Evolutionary conservation across 1,140 invertebrate species (phyloP).

Genomic region (Neodiprion pinetum): DNA sequence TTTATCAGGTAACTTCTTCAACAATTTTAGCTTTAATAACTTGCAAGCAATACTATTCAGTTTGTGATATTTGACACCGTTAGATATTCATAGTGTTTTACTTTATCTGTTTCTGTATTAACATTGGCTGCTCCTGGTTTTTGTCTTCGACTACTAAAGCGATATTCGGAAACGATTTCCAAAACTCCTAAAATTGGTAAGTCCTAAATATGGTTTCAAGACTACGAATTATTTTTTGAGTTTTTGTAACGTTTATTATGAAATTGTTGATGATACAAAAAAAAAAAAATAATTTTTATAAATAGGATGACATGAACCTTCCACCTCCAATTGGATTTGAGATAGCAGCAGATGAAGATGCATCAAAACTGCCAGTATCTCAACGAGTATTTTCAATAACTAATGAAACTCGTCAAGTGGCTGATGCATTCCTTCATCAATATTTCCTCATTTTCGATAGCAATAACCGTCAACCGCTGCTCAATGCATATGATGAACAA

Average conservation of each 20-base stretch:
- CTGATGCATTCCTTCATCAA: constrained; percentile 75
- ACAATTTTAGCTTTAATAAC: background rate
- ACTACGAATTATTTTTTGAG: background rate
- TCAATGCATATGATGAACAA: constrained; percentile 84
- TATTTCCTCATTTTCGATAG: constrained; percentile 82
- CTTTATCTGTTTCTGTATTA: no score
- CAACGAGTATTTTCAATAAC: constrained; percentile 73
- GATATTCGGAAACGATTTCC: constrained; percentile 82
- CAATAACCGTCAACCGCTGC: constrained; percentile 71
- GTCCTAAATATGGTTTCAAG: constrained; percentile 43
- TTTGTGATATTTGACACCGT: no score
- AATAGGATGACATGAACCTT: constrained; percentile 75
- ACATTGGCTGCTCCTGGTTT: background rate
- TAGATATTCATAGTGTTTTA: no score
- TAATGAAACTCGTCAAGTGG: constrained; percentile 67
- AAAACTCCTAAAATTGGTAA: constrained; percentile 80
- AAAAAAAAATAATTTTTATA: background rate
- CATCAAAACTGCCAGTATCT: constrained; percentile 63
- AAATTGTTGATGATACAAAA: background rate
- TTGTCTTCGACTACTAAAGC: constrained; percentile 60
- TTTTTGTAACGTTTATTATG: background rate
- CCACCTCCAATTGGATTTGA: constrained; percentile 80
- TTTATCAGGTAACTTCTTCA: constrained; percentile 77
- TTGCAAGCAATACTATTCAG: background rate
- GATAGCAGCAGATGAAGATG: constrained; percentile 63